Percentiles rank a stretch among this genome's conserved stretches.
Evolutionary conservation across 1,140 invertebrate species (phyloP).

Genomic region (Anastrepha ludens): DNA sequence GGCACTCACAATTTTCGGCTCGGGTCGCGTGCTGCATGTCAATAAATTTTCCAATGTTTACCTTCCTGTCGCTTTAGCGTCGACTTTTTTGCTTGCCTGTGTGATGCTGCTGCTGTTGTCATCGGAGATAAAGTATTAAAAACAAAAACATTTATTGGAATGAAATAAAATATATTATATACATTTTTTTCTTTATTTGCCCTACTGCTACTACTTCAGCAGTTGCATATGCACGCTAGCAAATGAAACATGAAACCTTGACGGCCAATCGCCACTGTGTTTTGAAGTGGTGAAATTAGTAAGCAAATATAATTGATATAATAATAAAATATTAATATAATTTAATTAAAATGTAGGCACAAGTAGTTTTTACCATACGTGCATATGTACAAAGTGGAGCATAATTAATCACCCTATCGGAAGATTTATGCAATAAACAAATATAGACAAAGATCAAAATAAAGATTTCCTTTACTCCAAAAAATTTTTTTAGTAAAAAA

Average conservation of each 20-base stretch:
- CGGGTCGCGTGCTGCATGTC: slow-evolving; percentile 42
- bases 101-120: slow-evolving; percentile 10
- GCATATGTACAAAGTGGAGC: too few species aligned
- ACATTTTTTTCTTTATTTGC: background rate
- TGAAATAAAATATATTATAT: slow-evolving; percentile 38
- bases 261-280: background rate
- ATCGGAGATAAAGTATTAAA: slow-evolving; percentile 14
- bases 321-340: too few species aligned
- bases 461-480: too few species aligned
- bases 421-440: too few species aligned
- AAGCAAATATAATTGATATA: too few species aligned
- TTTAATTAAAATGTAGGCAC: too few species aligned
- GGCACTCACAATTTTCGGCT: slow-evolving; percentile 23
- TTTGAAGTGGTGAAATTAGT: too few species aligned
- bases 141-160: slow-evolving; percentile 37
- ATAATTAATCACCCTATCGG: too few species aligned
- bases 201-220: background rate
- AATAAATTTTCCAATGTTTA: slow-evolving; percentile 51
- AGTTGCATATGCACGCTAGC: background rate
- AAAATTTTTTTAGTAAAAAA: too few species aligned
- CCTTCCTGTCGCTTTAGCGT: slow-evolving; percentile 35
- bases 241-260: background rate
- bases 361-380: too few species aligned
- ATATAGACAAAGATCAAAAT: too few species aligned
- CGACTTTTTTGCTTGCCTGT: slow-evolving; percentile 4